Percentiles rank a stretch among this genome's conserved stretches.
phyloP scores from a whole-genome alignment of 1,140 invertebrate species.

The Asbolus verrucosus region DNA sequence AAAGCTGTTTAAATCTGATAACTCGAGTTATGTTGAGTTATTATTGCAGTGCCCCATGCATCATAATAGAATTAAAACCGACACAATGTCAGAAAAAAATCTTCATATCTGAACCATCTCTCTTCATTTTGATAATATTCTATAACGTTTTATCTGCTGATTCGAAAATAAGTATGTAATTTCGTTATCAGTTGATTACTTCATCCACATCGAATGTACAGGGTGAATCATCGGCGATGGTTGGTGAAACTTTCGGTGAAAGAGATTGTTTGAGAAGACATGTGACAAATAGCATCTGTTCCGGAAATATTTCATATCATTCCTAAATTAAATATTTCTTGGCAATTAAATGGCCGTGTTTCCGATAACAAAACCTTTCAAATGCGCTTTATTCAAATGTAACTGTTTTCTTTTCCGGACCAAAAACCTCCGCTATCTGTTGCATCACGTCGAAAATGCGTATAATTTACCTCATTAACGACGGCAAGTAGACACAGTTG shows the following conservation, averaged over 20 bases:
- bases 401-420: conserved; percentile 19
- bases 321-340: not conserved
- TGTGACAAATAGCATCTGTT: conserved; percentile 19
- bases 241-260: too few species aligned
- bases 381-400: conserved; percentile 28
- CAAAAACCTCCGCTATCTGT: not conserved
- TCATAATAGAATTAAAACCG: too few species aligned
- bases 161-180: too few species aligned
- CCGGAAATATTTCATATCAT: conserved; percentile 8
- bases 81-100: too few species aligned
- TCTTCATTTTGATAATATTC: too few species aligned
- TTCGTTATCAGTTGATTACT: too few species aligned
- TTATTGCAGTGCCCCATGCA: not conserved
- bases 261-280: conserved; percentile 10
- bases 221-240: too few species aligned
- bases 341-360: conserved; percentile 9
- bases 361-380: conserved; percentile 18
- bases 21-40: too few species aligned
- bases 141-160: too few species aligned
- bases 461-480: conserved; percentile 26
- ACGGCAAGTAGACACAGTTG: conserved; percentile 9
- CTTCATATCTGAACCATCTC: too few species aligned
- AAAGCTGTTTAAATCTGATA: conserved; percentile 26
- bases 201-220: too few species aligned
- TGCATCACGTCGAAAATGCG: not conserved